Base-by-base conservation (phyloP, 2,797 vertebrate species). In the Micropoecilia bifurca region DNA sequence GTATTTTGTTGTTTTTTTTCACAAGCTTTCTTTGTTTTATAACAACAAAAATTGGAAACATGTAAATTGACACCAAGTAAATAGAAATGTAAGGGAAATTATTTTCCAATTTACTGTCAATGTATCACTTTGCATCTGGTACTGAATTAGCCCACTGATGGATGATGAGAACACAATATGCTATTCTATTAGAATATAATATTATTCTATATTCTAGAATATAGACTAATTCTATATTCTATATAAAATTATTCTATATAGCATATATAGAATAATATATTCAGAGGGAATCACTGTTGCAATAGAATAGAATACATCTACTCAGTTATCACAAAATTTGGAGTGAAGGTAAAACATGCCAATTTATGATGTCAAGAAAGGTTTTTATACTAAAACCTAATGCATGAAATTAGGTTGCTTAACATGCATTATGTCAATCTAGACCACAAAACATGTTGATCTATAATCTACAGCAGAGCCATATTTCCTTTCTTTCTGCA, bases 391-490 rank as follows among this genome's bases (percentile, higher is more conserved):
- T 57, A 84, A 74, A 16, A 28, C 0, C 13, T 25, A 46, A 30
- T 25, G 3, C 59, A 53, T 3, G 30, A 28, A 80, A 75, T 55
- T 25, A 48, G 53, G 9, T 77, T 77, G 33, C 14, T 71, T 71
- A 46, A 28, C 73, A 77, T 73, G 71, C 74, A 63, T 22, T 48
- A 71, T 50, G n/a, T 43, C 28, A 77, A 33, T 4, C 4, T n/a
- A 30, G 33, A 68, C 68, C 41, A 39, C 50, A 87, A 78, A 75
- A 33, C 18, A 39, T 43, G 36, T 25, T 77, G 76, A 85, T 61
- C 73, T 75, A 20, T 77, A 78, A 80, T 76, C 71, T 71, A n/a
- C 43, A 75, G 68, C 41, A 72, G 75, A 76, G 33, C 33, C 30
- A 50, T 33, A 68, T 71, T 74, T 74, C 25, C 28, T 74, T 22